Conservation (phyloP, 1,140 invertebrate species). For the Oncopeltus fasciatus region DNA sequence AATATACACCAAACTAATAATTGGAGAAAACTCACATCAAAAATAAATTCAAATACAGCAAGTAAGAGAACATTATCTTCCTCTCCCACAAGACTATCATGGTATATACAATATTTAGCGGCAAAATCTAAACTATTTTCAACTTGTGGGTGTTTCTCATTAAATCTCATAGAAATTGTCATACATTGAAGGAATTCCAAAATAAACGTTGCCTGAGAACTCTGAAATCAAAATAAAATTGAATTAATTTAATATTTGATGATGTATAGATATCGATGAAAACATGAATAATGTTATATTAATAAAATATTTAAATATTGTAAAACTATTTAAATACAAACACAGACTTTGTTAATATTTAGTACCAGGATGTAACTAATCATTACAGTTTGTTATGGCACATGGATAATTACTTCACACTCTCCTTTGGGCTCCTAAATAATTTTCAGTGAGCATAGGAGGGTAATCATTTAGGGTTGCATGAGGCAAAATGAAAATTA, state of each 20-base stretch:
- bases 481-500: too few relatives aligned
- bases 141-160: constrained; percentile 31
- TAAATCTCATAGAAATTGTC: constrained; percentile 25
- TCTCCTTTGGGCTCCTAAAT: too few relatives aligned
- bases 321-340: neutral
- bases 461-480: too few relatives aligned
- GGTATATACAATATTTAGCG: constrained; percentile 35
- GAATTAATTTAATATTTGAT: neutral
- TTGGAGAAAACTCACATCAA: constrained; percentile 38
- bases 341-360: neutral
- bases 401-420: too few relatives aligned
- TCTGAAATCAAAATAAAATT: neutral
- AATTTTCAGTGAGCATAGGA: too few relatives aligned
- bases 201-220: neutral
- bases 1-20: too few relatives aligned
- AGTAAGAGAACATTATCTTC: constrained; percentile 23
- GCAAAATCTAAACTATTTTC: constrained; percentile 40
- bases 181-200: constrained; percentile 26
- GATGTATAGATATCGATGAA: neutral
- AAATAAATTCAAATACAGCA: constrained; percentile 38
- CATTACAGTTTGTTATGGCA: too few relatives aligned
- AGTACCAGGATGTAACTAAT: too few relatives aligned
- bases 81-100: constrained; percentile 24
- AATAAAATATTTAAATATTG: neutral
- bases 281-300: neutral